Base-by-base conservation (phyloP, 2,113 vertebrate species). In the Chamaea fasciata region DNA sequence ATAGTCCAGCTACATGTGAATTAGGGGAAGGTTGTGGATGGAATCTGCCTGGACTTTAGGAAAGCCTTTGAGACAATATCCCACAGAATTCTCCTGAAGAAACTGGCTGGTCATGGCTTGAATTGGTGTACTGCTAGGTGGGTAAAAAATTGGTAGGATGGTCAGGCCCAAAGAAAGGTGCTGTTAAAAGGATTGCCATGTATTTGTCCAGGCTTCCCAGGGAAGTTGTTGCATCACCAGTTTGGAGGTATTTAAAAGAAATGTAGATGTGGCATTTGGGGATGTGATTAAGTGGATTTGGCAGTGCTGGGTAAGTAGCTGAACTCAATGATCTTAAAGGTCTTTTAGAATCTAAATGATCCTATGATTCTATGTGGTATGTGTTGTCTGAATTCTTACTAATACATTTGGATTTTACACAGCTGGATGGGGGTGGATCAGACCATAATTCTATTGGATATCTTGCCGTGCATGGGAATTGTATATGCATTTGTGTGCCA, bases 371-470 rank as follows among this genome's bases (percentile, higher is more conserved):
- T 22, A 5, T 31, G 24, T 31, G 20, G 4, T 35, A 11, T 31
- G 21, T 6, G 7, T 41, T 41, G 11, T 67, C 46, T 49, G 42
- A 81, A 39, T 52, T 15, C 18, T 86, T 89, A 52, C 9, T 35
- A 41, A 16, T 26, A 16, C 0, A 0, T 23, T 7, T 46, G 9
- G 2, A 13, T 70, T 90, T 49, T 39, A 13, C 8, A 30, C 10
- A 23, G 30, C 9, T 68, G 52, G 20, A 30, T 27, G 11, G 11
- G 5, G 2, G 3, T 35, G 19, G 11, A 30, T 78, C 5, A 3
- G 17, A 26, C 1, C 14, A 33, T 46, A 71, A 85, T 37, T 49
- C 15, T 69, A 1, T n/a, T 50, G 59, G n/a, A 41, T 35, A 17
- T 5, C 2, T 74, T 71, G 18, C 13, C 20, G 3, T 46, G 31